phyloP scores from a whole-genome alignment of 2,888 invertebrate species.

The Lepidochrysops patricia region DNA sequence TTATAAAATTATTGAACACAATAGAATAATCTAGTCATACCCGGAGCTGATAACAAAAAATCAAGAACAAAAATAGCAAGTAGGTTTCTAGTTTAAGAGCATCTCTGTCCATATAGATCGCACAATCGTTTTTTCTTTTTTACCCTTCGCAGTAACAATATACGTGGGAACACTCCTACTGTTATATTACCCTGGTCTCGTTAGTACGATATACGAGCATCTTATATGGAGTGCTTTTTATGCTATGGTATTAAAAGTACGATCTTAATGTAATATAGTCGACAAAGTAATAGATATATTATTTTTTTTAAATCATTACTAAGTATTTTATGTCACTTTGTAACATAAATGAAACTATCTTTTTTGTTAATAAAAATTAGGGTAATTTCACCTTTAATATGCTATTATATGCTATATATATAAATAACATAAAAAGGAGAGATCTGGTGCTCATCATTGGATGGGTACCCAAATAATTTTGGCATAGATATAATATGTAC shows the following conservation, averaged over 20 bases:
- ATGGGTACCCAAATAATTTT: too few species aligned
- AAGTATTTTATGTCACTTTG: too few species aligned
- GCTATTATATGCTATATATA: too few species aligned
- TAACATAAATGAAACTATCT: too few species aligned
- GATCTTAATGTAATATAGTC: not conserved
- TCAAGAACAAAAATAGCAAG: not conserved
- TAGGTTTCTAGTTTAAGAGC: not conserved
- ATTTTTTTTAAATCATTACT: not conserved
- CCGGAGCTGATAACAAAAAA: not conserved
- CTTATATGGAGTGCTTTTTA: not conserved
- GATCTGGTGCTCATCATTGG: too few species aligned
- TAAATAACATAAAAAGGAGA: too few species aligned
- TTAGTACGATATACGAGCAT: not conserved
- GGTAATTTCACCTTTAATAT: too few species aligned
- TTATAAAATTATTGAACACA: too few species aligned
- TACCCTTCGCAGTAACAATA: not conserved
- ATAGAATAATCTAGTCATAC: not conserved
- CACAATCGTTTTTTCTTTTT: not conserved
- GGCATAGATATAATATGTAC: too few species aligned
- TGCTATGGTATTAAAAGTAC: not conserved
- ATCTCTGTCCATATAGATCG: not conserved
- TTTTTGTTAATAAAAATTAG: too few species aligned
- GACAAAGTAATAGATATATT: not conserved
- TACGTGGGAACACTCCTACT: not conserved
- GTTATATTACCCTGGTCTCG: not conserved